phyloP scores from a whole-genome alignment of 2,888 invertebrate species.

The Microctonus hyperodae region DNA sequence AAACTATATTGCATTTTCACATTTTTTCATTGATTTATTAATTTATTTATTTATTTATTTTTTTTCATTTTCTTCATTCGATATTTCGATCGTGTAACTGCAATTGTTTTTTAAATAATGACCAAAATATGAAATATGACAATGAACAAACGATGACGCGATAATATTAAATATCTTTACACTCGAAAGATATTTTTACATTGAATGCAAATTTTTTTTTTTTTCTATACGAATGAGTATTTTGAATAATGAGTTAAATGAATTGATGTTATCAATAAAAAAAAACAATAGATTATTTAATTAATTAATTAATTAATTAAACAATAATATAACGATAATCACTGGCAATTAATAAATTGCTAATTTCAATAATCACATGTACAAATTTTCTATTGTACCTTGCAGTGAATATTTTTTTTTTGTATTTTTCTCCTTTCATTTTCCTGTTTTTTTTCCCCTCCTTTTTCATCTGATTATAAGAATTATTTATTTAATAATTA shows the following conservation, averaged over 20 bases:
- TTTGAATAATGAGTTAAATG: neutral
- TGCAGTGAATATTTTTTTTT: neutral
- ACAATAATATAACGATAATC: slow-evolving; percentile 26
- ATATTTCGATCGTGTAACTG: neutral
- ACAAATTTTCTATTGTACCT: slow-evolving; percentile 11
- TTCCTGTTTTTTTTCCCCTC: neutral
- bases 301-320: neutral
- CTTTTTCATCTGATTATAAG: neutral
- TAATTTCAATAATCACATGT: slow-evolving; percentile 22
- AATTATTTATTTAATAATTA: neutral
- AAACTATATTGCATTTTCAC: neutral
- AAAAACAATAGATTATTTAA: neutral
- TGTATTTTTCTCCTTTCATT: neutral
- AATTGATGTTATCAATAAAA: slow-evolving; percentile 1
- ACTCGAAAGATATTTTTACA: neutral
- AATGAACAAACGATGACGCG: neutral
- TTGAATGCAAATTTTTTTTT: neutral
- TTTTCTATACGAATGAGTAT: neutral
- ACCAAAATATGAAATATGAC: neutral
- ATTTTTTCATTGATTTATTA: no score
- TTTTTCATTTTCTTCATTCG: neutral
- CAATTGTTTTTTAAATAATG: neutral
- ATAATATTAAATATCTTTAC: slow-evolving; percentile 2
- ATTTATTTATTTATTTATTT: neutral
- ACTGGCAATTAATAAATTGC: slow-evolving; percentile 21